Conservation (phyloP, 2,797 vertebrate species). For the Hoplostethus atlanticus region DNA sequence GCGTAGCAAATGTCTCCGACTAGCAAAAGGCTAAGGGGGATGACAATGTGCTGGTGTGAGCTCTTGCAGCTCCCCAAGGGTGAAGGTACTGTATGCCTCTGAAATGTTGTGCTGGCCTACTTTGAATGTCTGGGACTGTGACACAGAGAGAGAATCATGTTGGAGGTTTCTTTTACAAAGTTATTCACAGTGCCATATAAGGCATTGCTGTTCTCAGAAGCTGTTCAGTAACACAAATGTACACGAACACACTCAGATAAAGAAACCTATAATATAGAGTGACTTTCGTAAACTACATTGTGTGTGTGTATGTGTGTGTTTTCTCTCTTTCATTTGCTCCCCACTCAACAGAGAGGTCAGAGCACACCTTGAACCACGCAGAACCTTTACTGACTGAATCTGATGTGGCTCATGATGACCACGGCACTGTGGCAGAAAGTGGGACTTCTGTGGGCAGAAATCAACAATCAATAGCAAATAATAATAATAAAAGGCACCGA, state of each 20-base stretch:
- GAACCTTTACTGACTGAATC: too few relatives aligned
- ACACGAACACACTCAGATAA: conserved; percentile 7
- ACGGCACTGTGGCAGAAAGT: too few relatives aligned
- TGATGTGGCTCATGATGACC: too few relatives aligned
- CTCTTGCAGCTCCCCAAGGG: conserved; percentile 59
- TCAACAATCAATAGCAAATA: too few relatives aligned
- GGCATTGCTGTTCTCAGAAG: not conserved
- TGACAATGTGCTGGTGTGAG: conserved; percentile 74
- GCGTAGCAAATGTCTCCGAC: conserved; percentile 67
- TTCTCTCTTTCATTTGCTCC: too few relatives aligned
- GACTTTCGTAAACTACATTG: not conserved
- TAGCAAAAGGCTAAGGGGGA: conserved; percentile 65
- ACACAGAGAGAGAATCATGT: conserved; percentile 44
- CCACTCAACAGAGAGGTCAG: too few relatives aligned
- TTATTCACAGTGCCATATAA: conserved; percentile 28
- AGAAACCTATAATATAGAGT: not conserved
- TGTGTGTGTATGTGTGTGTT: too few relatives aligned
- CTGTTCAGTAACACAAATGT: conserved; percentile 14
- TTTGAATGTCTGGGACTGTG: conserved; percentile 53
- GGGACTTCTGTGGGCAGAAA: too few relatives aligned
- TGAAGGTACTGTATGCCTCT: conserved; percentile 61
- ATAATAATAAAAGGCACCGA: too few relatives aligned
- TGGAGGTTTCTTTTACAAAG: conserved; percentile 37
- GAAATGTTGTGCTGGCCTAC: conserved; percentile 60
- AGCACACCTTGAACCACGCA: too few relatives aligned